Base-by-base conservation (phyloP, 2,888 invertebrate genomes). In the Dynastes hyllus region DNA sequence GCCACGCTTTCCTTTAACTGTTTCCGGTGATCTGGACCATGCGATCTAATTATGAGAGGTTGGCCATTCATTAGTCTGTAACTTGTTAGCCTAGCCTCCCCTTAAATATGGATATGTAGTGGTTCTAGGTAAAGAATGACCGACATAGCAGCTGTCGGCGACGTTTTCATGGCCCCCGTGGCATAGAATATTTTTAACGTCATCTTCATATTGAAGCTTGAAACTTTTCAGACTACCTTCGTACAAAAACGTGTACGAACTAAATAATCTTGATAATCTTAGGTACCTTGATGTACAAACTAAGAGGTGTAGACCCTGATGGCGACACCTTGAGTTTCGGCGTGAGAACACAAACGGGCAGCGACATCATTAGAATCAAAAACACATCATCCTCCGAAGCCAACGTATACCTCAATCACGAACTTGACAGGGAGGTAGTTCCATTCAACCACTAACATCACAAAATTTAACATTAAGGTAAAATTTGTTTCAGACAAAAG, bases 361-460 rank as follows among this genome's bases (percentile, higher is more conserved):
- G 95, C 89, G 95, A 96, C 88, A 93, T 97, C 82, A 93, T 97
- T 87, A 92, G 94, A 87, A 93, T 97, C 85, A 95, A 96, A 91
- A 95, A 94, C 89, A 92, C 93, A 85, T 94, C 94, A 85, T 91
- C 92, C 85, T 95, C 93, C 88, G 95, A 96, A 91, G 97, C 97
- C 84, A 94, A 96, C 89, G 92, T 97, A 86, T 96, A 94, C 90
- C 92, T 97, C 88, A 94, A 95, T 89, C 96, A 95, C 91, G 94
- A 96, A 90, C 92, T 97, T 86, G 97, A 97, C 91, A 92, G 97
- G 90, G 97, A 97, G 92, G 96, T 95, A 89, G 89, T 86, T 67
- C 6, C 22, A 13, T 13, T 32, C 16, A 22, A 9, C 1, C 9
- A 40, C n/a, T 6, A 40, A 32, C 51, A 0, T 2, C 4, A 1